Evolutionary conservation across 2,888 invertebrate genomes (phyloP).

Genomic region (Trimorus sp.): DNA sequence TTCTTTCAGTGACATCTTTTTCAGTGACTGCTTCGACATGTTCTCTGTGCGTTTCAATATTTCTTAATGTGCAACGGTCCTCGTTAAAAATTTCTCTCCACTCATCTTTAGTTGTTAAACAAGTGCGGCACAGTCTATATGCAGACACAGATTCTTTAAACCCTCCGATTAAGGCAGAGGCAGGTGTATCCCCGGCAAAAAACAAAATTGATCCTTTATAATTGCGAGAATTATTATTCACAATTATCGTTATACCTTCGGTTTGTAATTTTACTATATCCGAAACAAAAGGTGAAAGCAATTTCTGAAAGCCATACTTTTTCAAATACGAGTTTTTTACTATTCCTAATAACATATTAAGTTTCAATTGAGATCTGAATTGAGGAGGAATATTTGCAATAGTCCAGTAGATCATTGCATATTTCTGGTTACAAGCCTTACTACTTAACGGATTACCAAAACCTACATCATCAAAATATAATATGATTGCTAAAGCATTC

Average conservation of each 20-base stretch:
- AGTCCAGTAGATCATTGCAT: slow-evolving; percentile 32
- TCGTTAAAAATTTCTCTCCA: slow-evolving; percentile 17
- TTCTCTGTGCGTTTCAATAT: slow-evolving; percentile 13
- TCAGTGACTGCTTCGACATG: slow-evolving; percentile 11
- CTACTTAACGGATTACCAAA: too few relatives aligned
- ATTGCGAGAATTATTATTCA: slow-evolving; percentile 38
- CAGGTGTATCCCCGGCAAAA: slow-evolving; percentile 63
- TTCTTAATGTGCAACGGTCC: background rate
- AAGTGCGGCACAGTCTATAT: slow-evolving; percentile 60
- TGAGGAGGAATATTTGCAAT: slow-evolving; percentile 29
- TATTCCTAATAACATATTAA: slow-evolving; percentile 54
- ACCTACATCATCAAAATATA: too few relatives aligned
- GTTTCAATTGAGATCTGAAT: slow-evolving; percentile 53
- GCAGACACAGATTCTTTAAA: slow-evolving; percentile 66
- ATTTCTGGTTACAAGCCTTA: too few relatives aligned
- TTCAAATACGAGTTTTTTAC: slow-evolving; percentile 44
- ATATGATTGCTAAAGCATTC: too few relatives aligned
- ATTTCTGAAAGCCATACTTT: slow-evolving; percentile 44
- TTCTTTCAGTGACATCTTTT: slow-evolving; percentile 2
- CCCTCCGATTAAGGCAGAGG: slow-evolving; percentile 58
- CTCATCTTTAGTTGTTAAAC: slow-evolving; percentile 25
- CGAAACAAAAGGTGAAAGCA: slow-evolving; percentile 56
- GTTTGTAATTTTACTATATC: slow-evolving; percentile 56
- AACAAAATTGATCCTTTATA: slow-evolving; percentile 64
- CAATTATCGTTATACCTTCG: slow-evolving; percentile 41